These are phyloP conservation scores for Semnornis frantzii DNA, from an alignment of 2,113 vertebrate species.

Conservation along the genomic window DNA sequence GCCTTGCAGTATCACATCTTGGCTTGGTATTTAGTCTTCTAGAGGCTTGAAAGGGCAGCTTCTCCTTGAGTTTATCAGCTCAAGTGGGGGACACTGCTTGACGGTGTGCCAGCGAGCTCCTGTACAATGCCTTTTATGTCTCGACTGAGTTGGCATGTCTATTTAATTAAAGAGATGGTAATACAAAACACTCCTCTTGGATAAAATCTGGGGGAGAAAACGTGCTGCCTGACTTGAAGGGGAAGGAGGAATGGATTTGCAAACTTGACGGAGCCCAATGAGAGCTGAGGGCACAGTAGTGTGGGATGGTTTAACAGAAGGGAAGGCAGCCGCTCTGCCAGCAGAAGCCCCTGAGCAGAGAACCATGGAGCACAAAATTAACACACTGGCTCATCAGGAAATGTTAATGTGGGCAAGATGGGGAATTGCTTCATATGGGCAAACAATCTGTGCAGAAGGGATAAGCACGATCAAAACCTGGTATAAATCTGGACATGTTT, in stretches of 20 bases:
- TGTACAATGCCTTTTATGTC: conserved; percentile 38
- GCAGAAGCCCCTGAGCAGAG: conserved; percentile 77
- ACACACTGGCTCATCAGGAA: conserved; percentile 73
- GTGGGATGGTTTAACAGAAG: conserved; percentile 75
- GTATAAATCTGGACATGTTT: conserved; percentile 20
- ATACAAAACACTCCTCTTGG: conserved; percentile 34
- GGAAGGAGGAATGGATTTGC: not conserved
- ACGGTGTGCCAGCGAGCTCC: conserved; percentile 53
- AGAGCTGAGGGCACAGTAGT: conserved; percentile 26
- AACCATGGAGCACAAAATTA: conserved; percentile 83
- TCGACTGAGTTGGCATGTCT: not conserved
- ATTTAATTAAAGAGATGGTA: conserved; percentile 43
- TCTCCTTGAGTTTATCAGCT: conserved; percentile 70
- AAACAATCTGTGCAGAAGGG: conserved; percentile 60
- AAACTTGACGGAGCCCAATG: not conserved
- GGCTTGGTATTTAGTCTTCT: conserved; percentile 66
- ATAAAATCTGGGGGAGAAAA: conserved; percentile 23
- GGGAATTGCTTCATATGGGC: conserved; percentile 78
- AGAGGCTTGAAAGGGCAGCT: conserved; percentile 58
- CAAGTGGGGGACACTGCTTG: conserved; percentile 21
- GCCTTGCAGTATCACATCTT: conserved; percentile 55
- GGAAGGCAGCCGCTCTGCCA: conserved; percentile 69
- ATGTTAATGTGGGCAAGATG: conserved; percentile 65
- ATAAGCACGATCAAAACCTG: conserved; percentile 12
- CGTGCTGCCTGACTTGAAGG: not conserved